Percentiles rank a stretch among this genome's conserved stretches.
Evolutionary conservation across 2,888 invertebrate genomes (phyloP).

Genomic region (Drosophila koepferae): DNA sequence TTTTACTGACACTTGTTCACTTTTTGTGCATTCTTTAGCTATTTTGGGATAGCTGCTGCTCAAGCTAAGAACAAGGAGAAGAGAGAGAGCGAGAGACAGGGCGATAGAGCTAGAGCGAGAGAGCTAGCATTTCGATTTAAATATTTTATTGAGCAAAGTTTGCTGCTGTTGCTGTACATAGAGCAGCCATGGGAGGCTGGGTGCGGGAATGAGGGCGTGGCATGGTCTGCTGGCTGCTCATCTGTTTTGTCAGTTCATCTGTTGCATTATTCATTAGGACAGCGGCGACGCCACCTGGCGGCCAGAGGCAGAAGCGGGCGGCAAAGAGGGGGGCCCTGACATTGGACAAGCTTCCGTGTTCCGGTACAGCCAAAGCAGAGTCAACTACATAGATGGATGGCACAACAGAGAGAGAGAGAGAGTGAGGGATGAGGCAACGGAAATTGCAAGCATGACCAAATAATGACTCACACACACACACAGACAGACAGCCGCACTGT

Average conservation of each 20-base stretch:
- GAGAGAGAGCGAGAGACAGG: not conserved
- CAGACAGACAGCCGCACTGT: constrained; percentile 12
- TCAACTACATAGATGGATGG: constrained; percentile 51
- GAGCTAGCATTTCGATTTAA: constrained; percentile 63
- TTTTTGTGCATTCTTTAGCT: not conserved
- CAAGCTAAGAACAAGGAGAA: not conserved
- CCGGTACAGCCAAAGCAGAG: constrained; percentile 39
- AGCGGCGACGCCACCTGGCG: constrained; percentile 39
- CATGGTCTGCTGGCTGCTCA: constrained; percentile 54
- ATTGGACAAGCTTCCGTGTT: constrained; percentile 44
- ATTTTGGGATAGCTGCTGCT: constrained; percentile 14
- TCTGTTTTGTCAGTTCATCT: constrained; percentile 56
- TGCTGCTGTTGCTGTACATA: constrained; percentile 19
- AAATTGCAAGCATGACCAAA: constrained; percentile 77
- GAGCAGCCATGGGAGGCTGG: not conserved
- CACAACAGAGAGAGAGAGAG: not conserved
- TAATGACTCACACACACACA: constrained; percentile 62
- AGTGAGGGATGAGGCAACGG: constrained; percentile 41
- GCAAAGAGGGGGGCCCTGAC: constrained; percentile 1
- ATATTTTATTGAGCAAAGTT: constrained; percentile 74
- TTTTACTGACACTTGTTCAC: not conserved
- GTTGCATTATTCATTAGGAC: constrained; percentile 60
- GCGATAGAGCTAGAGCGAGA: too few relatives aligned
- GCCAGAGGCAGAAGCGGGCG: not conserved
- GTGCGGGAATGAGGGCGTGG: not conserved